Evolutionary conservation across 2,888 invertebrate genomes (phyloP), one percentile per base, ranked within the genome.

Genomic region (Macroteleia sp.): DNA sequence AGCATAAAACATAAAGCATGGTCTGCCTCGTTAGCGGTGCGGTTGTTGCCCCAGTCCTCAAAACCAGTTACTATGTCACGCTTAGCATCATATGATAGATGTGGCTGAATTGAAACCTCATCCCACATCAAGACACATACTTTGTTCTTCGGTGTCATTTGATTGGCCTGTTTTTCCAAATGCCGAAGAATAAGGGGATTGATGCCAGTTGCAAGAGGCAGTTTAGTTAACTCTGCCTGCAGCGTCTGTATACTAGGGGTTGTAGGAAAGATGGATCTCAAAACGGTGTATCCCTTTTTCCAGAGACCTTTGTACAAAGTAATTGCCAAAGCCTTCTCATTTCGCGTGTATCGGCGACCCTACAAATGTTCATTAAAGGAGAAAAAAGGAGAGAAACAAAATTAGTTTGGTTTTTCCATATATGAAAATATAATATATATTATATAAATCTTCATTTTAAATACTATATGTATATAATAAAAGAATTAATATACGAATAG

Each of bases 1-100:
- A 78, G 14, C 70, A 70, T 74, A 17, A 70, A 74, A n/a, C 69
- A 73, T 0, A 74, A 44, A 9, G 61, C 59, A 44, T 74, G 78
- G 32, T 78, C 74, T 10, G 57, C 57, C 0, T 30, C 14, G 0
- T 48, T n/a, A 12, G 34, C 5, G 14, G 28, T 48, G 2, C 39
- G 36, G 28, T 12, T 19, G n/a, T 19, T 36, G 1, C 52, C 42
- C 32, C 32, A 66, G 30, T 66, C 44, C 10, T 66, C 50, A n/a
- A 42, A n/a, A 3, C 42, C 42, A 20, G 3, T 20, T 42, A 42
- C n/a, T 1, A 42, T 20, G 6, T 42, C 42, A 10, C n/a, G 4
- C 12, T 52, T 19, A 12, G 28, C 0, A 20, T 52, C 34, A 34
- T 52, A 52, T 0, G 20, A 4, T 6, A 52, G 6, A 0, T 34